These are phyloP conservation scores for Malacoraja senta DNA, from an alignment of 2,797 vertebrate species.

Conservation along the genomic window DNA sequence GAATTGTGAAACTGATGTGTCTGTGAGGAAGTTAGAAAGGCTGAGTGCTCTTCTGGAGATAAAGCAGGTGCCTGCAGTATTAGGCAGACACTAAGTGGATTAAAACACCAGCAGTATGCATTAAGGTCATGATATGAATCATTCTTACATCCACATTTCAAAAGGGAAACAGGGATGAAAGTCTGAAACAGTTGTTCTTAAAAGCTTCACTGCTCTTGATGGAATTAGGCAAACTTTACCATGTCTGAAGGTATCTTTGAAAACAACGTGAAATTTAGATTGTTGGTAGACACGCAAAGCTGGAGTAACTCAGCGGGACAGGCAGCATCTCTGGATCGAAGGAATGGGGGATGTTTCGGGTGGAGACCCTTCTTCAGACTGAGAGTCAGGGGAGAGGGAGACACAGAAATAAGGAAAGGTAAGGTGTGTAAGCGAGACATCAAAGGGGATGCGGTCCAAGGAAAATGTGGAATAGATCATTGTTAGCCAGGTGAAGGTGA, in stretches of 20 bases:
- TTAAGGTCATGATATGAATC: conserved; percentile 21
- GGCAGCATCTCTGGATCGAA: too few species aligned
- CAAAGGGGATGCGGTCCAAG: too few species aligned
- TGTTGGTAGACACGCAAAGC: background rate
- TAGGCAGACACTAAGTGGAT: conserved; percentile 25
- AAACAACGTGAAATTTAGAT: background rate
- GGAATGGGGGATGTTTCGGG: too few species aligned
- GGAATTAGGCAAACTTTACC: background rate
- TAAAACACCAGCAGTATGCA: background rate
- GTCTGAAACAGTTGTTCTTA: conserved; percentile 24
- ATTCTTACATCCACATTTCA: conserved; percentile 2
- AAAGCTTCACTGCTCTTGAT: background rate
- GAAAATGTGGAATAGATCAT: too few species aligned
- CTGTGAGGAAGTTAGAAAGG: background rate
- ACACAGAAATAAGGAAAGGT: too few species aligned
- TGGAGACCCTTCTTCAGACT: too few species aligned
- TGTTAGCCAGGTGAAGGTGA: too few species aligned
- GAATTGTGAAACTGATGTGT: conserved; percentile 6
- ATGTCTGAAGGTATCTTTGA: background rate
- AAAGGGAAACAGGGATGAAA: background rate
- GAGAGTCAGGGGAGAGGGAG: too few species aligned
- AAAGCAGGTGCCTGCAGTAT: conserved; percentile 31
- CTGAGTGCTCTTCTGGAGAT: conserved; percentile 7
- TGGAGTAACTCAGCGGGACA: too few species aligned
- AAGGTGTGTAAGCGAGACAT: too few species aligned